Percentiles rank a stretch among this genome's conserved stretches.
phyloP scores from a whole-genome alignment of 2,797 vertebrate species.

The Amblyopsis hoosieri region DNA sequence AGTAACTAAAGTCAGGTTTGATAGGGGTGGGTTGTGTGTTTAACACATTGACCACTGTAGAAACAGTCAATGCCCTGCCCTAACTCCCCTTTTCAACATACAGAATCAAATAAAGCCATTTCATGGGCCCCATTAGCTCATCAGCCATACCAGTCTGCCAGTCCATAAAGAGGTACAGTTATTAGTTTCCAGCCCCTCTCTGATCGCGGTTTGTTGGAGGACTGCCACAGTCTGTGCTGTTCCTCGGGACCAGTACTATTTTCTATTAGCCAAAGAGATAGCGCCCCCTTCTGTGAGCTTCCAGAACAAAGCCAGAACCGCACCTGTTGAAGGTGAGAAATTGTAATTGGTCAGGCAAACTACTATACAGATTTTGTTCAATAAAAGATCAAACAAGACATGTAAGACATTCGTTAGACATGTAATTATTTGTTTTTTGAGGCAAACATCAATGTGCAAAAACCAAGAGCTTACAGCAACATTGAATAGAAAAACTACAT shows the following conservation, averaged over 20 bases:
- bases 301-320: slow-evolving; percentile 87
- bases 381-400: no score
- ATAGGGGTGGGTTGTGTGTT: no score
- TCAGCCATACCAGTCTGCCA: slow-evolving; percentile 86
- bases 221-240: slow-evolving; percentile 83
- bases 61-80: no score
- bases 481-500: no score
- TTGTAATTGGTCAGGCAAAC: no score
- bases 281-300: slow-evolving; percentile 79
- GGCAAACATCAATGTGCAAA: not conserved
- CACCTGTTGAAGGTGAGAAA: slow-evolving; percentile 75
- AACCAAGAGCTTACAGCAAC: no score
- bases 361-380: no score
- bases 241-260: slow-evolving; percentile 89
- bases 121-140: not conserved
- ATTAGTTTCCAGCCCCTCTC: slow-evolving; percentile 85
- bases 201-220: slow-evolving; percentile 66
- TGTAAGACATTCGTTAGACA: no score
- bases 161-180: slow-evolving; percentile 83
- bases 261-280: slow-evolving; percentile 87
- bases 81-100: no score
- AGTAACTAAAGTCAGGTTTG: no score
- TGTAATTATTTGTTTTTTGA: not conserved
- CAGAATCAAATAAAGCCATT: no score
- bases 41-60: no score